phyloP scores from a whole-genome alignment of 2,888 invertebrate species.

The Philaethria dido region DNA sequence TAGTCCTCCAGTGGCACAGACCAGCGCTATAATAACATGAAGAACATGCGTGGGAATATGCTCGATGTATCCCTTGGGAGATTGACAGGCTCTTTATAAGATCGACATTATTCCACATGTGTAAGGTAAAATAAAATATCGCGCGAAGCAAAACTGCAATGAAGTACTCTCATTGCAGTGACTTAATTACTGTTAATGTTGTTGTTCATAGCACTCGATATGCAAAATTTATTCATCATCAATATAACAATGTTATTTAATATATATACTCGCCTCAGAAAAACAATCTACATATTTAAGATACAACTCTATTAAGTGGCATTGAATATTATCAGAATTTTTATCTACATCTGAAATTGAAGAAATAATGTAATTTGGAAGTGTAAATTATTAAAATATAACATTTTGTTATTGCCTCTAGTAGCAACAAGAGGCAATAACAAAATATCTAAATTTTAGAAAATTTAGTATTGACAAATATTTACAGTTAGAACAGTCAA shows the following conservation, averaged over 20 bases:
- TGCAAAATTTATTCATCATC: neutral
- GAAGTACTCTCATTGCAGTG: too few species aligned
- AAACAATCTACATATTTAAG: neutral
- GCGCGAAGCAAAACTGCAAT: neutral
- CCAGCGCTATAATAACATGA: constrained; percentile 76
- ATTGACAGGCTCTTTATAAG: constrained; percentile 25
- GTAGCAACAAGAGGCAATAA: neutral
- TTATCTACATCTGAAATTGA: neutral
- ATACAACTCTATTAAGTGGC: neutral
- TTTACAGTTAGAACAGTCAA: neutral
- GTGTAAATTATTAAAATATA: too few species aligned
- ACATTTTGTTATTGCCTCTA: neutral
- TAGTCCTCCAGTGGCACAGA: constrained; percentile 74
- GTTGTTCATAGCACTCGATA: neutral
- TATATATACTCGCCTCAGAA: neutral
- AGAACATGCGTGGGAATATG: constrained; percentile 80
- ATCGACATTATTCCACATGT: neutral
- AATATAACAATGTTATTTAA: neutral
- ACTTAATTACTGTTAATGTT: neutral
- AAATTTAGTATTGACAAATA: neutral
- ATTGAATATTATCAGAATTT: neutral
- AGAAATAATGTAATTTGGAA: too few species aligned
- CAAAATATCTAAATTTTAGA: neutral
- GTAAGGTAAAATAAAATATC: neutral
- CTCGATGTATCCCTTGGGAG: constrained; percentile 43